Conservation (phyloP, 2,888 invertebrate species). For the Plebejus argus region DNA sequence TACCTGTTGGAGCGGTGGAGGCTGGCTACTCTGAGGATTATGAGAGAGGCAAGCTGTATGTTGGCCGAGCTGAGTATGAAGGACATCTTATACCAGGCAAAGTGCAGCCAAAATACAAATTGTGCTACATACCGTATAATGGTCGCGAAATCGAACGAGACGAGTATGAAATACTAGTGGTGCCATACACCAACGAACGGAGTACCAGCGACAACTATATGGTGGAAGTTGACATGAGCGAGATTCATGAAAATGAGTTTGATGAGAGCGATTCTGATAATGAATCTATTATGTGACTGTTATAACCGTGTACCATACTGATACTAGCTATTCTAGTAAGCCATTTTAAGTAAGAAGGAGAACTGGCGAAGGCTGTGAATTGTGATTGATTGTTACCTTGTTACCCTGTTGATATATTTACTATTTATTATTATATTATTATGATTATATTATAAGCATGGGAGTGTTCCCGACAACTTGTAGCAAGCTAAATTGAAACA, state of each 20-base stretch:
- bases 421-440: too few species aligned
- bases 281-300: background rate
- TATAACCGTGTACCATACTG: too few species aligned
- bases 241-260: constrained; percentile 10
- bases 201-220: constrained; percentile 14
- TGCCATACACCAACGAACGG: constrained; percentile 23
- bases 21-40: constrained; percentile 79
- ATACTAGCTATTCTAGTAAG: too few species aligned
- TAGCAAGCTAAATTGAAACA: too few species aligned
- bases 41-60: constrained; percentile 37
- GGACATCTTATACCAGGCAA: constrained; percentile 91
- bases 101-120: constrained; percentile 83
- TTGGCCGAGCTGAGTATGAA: constrained; percentile 39
- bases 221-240: constrained; percentile 16
- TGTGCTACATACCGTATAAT: constrained; percentile 85
- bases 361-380: too few species aligned
- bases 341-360: too few species aligned
- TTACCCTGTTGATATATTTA: too few species aligned
- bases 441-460: too few species aligned
- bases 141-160: constrained; percentile 48
- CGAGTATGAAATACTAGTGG: constrained; percentile 52
- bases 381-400: too few species aligned
- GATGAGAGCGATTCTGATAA: constrained; percentile 11
- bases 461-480: too few species aligned
- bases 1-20: constrained; percentile 85